Conservation (phyloP, 2,888 invertebrate species). For the Ryuthela nishihirai region DNA sequence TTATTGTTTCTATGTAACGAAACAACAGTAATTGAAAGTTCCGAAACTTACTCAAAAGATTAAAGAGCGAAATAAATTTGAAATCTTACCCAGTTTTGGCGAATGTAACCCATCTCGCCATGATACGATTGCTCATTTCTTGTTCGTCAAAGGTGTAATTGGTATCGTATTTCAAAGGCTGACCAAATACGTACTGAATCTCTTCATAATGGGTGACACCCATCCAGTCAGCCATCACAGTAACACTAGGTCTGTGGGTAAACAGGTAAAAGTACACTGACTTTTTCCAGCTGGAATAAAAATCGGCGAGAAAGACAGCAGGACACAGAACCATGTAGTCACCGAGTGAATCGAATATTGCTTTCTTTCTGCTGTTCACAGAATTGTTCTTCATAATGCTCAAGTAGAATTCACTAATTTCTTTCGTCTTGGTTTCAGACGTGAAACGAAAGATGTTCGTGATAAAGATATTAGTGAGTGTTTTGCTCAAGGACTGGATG, state of each 20-base stretch:
- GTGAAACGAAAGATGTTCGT: no score
- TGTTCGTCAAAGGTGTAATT: slow-evolving; percentile 24
- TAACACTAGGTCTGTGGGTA: slow-evolving; percentile 9
- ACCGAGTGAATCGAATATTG: slow-evolving; percentile 14
- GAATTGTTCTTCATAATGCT: slow-evolving; percentile 6
- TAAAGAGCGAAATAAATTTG: background rate
- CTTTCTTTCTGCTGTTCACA: slow-evolving; percentile 10
- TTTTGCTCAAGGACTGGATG: slow-evolving; percentile 2
- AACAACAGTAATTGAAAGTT: no score
- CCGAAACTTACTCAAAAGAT: no score
- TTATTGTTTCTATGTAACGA: no score
- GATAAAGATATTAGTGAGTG: no score
- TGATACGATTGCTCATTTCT: slow-evolving; percentile 1
- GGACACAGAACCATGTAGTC: slow-evolving; percentile 29
- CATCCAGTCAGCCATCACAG: slow-evolving; percentile 27
- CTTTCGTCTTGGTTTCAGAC: slow-evolving; percentile 1
- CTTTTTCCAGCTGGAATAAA: slow-evolving; percentile 14
- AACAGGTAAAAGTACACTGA: slow-evolving; percentile 32
- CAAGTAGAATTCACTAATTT: slow-evolving; percentile 18
- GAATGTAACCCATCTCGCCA: slow-evolving; percentile 22
- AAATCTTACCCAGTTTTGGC: slow-evolving; percentile 19
- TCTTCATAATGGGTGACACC: slow-evolving; percentile 33
- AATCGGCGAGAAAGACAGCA: slow-evolving; percentile 20
- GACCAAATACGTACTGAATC: slow-evolving; percentile 30
- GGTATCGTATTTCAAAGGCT: slow-evolving; percentile 9